Evolutionary conservation across 2,797 vertebrate genomes (phyloP).

Genomic region (Rhinophrynus dorsalis): DNA sequence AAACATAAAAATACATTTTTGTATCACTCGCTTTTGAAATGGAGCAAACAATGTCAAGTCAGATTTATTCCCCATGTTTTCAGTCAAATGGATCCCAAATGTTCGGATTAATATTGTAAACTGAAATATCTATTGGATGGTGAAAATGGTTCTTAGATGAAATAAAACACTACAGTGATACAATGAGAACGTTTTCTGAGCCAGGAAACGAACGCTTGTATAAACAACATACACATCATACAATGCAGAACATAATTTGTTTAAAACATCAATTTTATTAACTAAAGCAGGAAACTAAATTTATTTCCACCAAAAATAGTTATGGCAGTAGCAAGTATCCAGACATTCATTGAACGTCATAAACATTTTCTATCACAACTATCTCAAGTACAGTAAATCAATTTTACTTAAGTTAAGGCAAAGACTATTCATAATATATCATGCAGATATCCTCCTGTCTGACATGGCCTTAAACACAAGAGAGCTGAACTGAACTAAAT

Average conservation of each 20-base stretch:
- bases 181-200: constrained; percentile 50
- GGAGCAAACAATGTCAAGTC: constrained; percentile 33
- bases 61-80: constrained; percentile 27
- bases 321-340: constrained; percentile 77
- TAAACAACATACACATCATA: constrained; percentile 76
- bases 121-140: constrained; percentile 23
- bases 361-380: constrained; percentile 81
- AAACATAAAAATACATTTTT: constrained; percentile 40
- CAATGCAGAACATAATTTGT: constrained; percentile 75
- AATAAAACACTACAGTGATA: not conserved
- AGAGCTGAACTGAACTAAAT: constrained; percentile 56
- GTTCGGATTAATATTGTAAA: constrained; percentile 21
- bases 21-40: constrained; percentile 29
- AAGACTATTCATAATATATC: constrained; percentile 5
- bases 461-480: constrained; percentile 70
- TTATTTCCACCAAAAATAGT: constrained; percentile 81
- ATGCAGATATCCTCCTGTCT: constrained; percentile 69
- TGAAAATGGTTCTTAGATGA: constrained; percentile 4
- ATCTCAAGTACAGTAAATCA: constrained; percentile 73
- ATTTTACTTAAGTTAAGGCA: constrained; percentile 69
- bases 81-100: not conserved
- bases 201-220: constrained; percentile 69
- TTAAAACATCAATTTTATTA: constrained; percentile 82
- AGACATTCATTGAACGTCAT: constrained; percentile 84
- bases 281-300: constrained; percentile 84